These are phyloP conservation scores for Pagetopsis macropterus DNA, from an alignment of 2,797 vertebrate species.

Conservation along the genomic window DNA sequence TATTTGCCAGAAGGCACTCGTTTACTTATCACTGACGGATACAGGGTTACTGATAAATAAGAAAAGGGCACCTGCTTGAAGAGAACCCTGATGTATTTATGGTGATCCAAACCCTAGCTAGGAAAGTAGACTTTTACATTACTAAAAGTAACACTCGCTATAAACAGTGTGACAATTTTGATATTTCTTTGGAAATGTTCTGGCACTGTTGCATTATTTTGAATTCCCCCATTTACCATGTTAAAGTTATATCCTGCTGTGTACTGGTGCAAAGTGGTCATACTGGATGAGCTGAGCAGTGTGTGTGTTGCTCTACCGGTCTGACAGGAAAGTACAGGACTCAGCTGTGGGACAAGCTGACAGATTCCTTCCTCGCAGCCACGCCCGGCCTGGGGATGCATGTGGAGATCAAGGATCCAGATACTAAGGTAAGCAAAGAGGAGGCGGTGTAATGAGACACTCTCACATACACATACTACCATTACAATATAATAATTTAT, in stretches of 20 bases:
- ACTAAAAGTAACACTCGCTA: too few relatives aligned
- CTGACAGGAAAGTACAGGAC: slow-evolving; percentile 91
- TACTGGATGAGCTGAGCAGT: background rate
- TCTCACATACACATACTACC: background rate
- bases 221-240: background rate
- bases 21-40: background rate
- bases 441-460: background rate
- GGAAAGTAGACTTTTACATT: too few relatives aligned
- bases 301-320: slow-evolving; percentile 12
- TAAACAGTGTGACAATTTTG: background rate
- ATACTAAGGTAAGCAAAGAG: slow-evolving; percentile 85
- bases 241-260: too few relatives aligned
- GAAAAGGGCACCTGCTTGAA: background rate
- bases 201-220: background rate
- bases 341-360: slow-evolving; percentile 95
- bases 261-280: background rate
- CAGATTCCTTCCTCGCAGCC: slow-evolving; percentile 88
- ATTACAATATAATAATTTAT: slow-evolving; percentile 4
- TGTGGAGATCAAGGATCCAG: slow-evolving; percentile 94
- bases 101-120: background rate
- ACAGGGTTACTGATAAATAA: background rate
- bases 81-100: background rate
- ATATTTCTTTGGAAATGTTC: background rate
- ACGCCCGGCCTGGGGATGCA: slow-evolving; percentile 96
- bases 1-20: too few relatives aligned